phyloP scores from a whole-genome alignment of 2,797 vertebrate genomes.

The Gouania willdenowi region DNA sequence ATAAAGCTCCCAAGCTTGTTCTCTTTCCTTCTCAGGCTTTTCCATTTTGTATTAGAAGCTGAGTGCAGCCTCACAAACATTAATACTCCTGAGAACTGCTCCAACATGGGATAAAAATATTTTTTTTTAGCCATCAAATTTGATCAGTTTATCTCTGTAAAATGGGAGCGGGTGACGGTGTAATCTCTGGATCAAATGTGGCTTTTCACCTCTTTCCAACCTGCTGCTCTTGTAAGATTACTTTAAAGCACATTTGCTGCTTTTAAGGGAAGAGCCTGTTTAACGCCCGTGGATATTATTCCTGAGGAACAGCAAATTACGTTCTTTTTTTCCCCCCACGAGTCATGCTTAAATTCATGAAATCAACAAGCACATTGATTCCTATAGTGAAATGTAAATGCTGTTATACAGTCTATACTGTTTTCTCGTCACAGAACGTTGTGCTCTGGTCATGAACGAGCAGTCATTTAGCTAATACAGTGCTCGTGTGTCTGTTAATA shows the following conservation, averaged over 20 bases:
- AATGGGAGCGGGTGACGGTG: conserved; percentile 17
- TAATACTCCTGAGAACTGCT: conserved; percentile 14
- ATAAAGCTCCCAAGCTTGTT: too few relatives aligned
- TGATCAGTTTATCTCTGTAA: conserved; percentile 34
- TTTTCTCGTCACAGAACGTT: conserved; percentile 43
- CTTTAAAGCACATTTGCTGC: conserved; percentile 39
- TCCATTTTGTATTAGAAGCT: too few relatives aligned
- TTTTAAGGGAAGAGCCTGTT: conserved; percentile 37
- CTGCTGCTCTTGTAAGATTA: conserved; percentile 39
- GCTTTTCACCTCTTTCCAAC: conserved; percentile 46
- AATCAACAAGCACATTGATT: conserved; percentile 48
- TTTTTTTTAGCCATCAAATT: conserved; percentile 33
- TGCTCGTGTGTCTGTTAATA: conserved; percentile 52
- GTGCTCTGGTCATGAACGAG: conserved; percentile 54
- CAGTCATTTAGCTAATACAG: conserved; percentile 57
- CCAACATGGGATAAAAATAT: conserved; percentile 10
- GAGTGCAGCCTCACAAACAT: conserved; percentile 17
- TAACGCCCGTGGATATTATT: conserved; percentile 38
- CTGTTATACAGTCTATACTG: conserved; percentile 25
- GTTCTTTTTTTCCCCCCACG: conserved; percentile 21
- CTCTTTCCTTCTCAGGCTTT: too few relatives aligned
- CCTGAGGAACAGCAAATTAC: conserved; percentile 30
- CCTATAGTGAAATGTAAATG: conserved; percentile 29
- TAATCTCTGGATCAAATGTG: conserved; percentile 54
- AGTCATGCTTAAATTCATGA: conserved; percentile 18